Evolutionary conservation across 2,888 invertebrate species (phyloP), one percentile per base, ranked within the genome.

Genomic region (Plusia festucae): DNA sequence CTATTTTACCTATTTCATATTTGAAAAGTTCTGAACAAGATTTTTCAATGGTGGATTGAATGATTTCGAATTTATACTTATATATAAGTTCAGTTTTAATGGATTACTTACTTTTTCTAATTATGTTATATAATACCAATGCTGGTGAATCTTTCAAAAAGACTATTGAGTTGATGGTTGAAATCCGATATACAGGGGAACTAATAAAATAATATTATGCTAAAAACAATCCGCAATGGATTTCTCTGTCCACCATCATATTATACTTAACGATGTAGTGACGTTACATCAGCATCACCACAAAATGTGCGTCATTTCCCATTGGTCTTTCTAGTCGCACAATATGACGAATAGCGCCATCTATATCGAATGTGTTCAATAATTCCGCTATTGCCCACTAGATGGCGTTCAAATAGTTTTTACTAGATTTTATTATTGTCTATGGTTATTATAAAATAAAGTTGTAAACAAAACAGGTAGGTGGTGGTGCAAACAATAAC

Each of bases 381-480:
- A 73, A 18, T 73, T 44, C 18, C 16, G 69, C 85, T 86, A 87
- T 75, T 86, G 64, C 55, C 54, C 78, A 63, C 81, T 78, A 89
- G 90, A 85, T 85, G 85, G 73, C 88, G 63, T 49, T 67, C 65
- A 7, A 40, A n/a, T 15, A 3, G 15, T 13, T 34, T 24, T 1
- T 3, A 27, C 7, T 20, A 8, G 15, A 1, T 3, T 13, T 1
- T 55, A 9, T 4, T 34, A 1, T 40, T 34, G 20, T 55, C 15
- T 55, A 34, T 55, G 40, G 20, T 40, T 15, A 15, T 40, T 32
- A 4, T 49, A n/a, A n/a, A n/a, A n/a, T 49, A 55, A 22, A 22
- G 34, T 40, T 22, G 20, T 55, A 40, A 55, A 40, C 40, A 55
- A 11, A 40, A 40, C 34, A 34, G 34, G 34, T 34, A 34, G 15